phyloP scores from a whole-genome alignment of 2,888 invertebrate species.

The Rhingia campestris region DNA sequence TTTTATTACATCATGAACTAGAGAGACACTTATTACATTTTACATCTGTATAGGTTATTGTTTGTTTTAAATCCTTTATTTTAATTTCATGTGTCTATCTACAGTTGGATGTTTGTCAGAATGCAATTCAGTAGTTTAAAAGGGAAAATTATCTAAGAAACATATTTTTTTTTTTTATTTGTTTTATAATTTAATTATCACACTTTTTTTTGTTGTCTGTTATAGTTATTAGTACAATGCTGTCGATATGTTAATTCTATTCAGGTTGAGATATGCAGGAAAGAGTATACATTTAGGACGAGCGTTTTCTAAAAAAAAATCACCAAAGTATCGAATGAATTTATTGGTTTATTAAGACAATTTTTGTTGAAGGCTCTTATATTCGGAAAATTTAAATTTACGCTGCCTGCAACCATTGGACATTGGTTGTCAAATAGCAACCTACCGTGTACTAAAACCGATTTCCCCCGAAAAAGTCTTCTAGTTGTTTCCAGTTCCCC shows the following conservation, averaged over 20 bases:
- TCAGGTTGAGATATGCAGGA: constrained; percentile 19
- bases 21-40: constrained; percentile 26
- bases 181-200: constrained; percentile 18
- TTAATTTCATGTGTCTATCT: constrained; percentile 52
- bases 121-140: constrained; percentile 47
- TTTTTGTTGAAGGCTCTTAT: too few species aligned
- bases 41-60: constrained; percentile 5
- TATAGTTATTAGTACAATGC: too few species aligned
- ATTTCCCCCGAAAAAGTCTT: too few species aligned
- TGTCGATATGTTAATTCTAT: constrained; percentile 65
- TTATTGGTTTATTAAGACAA: background rate
- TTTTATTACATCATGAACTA: constrained; percentile 36
- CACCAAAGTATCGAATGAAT: background rate
- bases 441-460: too few species aligned
- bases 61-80: constrained; percentile 9
- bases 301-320: background rate
- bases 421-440: too few species aligned
- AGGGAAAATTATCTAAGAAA: constrained; percentile 25
- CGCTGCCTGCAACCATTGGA: too few species aligned
- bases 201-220: constrained; percentile 2
- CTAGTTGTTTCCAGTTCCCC: too few species aligned
- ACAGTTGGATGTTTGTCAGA: constrained; percentile 55
- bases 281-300: background rate
- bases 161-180: constrained; percentile 1
- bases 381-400: too few species aligned